phyloP scores from a whole-genome alignment of 1,140 invertebrate genomes.

The Pygmarrhopalites habei region DNA sequence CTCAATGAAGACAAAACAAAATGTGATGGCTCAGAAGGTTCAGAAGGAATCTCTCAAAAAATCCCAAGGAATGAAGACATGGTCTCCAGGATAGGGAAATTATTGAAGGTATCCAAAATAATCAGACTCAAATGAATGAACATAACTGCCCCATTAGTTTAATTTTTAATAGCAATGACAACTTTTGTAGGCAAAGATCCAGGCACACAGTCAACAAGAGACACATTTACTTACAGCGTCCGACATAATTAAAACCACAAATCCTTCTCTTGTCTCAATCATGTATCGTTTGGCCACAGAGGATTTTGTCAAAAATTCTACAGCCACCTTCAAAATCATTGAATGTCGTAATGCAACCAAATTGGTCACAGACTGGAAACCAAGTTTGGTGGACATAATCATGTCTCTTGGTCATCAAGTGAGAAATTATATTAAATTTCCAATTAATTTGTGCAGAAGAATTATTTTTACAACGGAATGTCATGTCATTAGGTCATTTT shows the following conservation, averaged over 20 bases:
- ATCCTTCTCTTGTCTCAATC: conserved; percentile 11
- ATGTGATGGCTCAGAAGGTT: too few relatives aligned
- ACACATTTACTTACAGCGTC: conserved; percentile 15
- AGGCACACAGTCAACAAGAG: conserved; percentile 14
- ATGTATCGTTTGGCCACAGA: conserved; percentile 31
- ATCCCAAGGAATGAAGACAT: too few relatives aligned
- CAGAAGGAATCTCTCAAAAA: too few relatives aligned
- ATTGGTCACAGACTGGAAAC: conserved; percentile 30
- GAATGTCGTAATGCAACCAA: conserved; percentile 29
- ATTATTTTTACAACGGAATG: too few relatives aligned
- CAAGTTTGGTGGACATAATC: conserved; percentile 24
- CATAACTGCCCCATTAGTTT: too few relatives aligned
- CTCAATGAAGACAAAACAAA: too few relatives aligned
- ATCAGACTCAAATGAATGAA: too few relatives aligned
- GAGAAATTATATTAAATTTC: not conserved
- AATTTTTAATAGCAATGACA: too few relatives aligned
- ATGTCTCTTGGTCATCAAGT: conserved; percentile 27
- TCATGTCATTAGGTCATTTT: conserved; percentile 26
- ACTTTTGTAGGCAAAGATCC: conserved; percentile 32
- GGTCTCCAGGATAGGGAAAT: too few relatives aligned
- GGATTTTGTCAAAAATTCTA: conserved; percentile 18
- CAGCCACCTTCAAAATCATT: conserved; percentile 30
- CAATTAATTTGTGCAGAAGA: conserved; percentile 2
- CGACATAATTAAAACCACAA: conserved; percentile 14
- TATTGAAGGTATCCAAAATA: too few relatives aligned